Conservation (phyloP, 2,888 invertebrate genomes). For the Didymodactylos carnosus region DNA sequence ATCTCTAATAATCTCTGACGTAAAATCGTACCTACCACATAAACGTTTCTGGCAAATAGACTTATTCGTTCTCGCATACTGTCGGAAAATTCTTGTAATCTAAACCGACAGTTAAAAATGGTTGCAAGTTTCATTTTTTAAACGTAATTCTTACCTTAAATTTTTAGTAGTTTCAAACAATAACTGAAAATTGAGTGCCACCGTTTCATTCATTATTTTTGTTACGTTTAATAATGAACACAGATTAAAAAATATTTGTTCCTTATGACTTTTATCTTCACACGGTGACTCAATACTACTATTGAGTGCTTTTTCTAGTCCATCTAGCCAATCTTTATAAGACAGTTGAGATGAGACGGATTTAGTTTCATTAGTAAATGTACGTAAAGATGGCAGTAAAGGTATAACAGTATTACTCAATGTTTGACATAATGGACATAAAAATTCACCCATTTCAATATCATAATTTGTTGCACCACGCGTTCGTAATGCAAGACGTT, state of each 20-base stretch:
- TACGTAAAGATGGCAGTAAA: conserved; percentile 45
- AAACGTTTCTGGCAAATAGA: conserved; percentile 34
- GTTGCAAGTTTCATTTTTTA: neutral
- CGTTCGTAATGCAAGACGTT: neutral
- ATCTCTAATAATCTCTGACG: too few relatives aligned
- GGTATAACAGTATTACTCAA: conserved; percentile 85
- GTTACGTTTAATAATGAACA: conserved; percentile 28
- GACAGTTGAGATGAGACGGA: conserved; percentile 34
- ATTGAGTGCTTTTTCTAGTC: conserved; percentile 28
- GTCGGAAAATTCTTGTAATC: conserved; percentile 24
- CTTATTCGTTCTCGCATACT: conserved; percentile 34
- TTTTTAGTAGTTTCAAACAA: conserved; percentile 28
- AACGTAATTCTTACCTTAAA: conserved; percentile 19
- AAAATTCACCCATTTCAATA: conserved; percentile 72
- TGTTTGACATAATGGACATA: conserved; percentile 88
- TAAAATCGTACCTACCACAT: conserved; percentile 32
- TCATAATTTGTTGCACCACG: conserved; percentile 38
- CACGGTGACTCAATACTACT: conserved; percentile 21
- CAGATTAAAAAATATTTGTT: conserved; percentile 27
- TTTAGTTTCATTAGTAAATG: conserved; percentile 23
- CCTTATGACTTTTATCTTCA: conserved; percentile 17
- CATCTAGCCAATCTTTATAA: conserved; percentile 44
- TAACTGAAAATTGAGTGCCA: conserved; percentile 29
- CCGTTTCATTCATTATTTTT: conserved; percentile 30
- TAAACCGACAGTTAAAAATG: too few relatives aligned